These are phyloP conservation scores for Catonia carolina DNA, from an alignment of 2,888 invertebrate species.

Conservation along the genomic window DNA sequence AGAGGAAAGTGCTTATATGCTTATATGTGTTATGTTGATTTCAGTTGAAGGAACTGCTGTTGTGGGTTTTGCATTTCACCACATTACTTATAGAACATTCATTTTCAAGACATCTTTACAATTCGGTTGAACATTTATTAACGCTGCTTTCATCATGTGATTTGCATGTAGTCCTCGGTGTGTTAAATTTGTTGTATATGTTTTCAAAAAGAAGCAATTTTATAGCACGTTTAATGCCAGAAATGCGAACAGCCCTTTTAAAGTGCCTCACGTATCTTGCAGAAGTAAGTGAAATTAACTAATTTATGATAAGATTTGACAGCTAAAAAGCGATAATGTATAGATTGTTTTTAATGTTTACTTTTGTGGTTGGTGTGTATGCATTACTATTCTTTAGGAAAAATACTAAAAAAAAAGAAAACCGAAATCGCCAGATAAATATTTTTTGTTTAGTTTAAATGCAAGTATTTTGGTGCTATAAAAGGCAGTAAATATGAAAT, in stretches of 20 bases:
- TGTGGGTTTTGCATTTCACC: slow-evolving; percentile 73
- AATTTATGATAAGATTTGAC: slow-evolving; percentile 1
- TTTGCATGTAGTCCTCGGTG: slow-evolving; percentile 76
- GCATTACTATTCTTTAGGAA: too few species aligned
- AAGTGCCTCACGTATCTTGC: slow-evolving; percentile 68
- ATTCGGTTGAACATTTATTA: slow-evolving; percentile 78
- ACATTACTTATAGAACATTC: slow-evolving; percentile 80
- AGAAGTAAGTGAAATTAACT: slow-evolving; percentile 51
- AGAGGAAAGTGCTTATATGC: too few species aligned
- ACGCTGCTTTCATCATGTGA: slow-evolving; percentile 69
- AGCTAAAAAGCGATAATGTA: too few species aligned
- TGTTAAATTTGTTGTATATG: slow-evolving; percentile 77
- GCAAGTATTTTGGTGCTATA: too few species aligned
- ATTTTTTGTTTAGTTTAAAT: too few species aligned
- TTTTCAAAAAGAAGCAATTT: slow-evolving; percentile 84
- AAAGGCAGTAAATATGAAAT: too few species aligned
- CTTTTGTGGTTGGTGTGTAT: too few species aligned
- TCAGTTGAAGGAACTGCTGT: slow-evolving; percentile 62
- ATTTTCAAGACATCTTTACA: slow-evolving; percentile 78
- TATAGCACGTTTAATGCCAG: slow-evolving; percentile 65
- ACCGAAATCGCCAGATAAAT: too few species aligned
- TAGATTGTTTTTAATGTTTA: too few species aligned
- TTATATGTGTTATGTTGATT: too few species aligned
- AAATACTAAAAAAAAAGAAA: too few species aligned
- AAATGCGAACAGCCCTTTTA: slow-evolving; percentile 63